phyloP scores from a whole-genome alignment of 2,888 invertebrate genomes.

The Ormyrus nitidulus region DNA sequence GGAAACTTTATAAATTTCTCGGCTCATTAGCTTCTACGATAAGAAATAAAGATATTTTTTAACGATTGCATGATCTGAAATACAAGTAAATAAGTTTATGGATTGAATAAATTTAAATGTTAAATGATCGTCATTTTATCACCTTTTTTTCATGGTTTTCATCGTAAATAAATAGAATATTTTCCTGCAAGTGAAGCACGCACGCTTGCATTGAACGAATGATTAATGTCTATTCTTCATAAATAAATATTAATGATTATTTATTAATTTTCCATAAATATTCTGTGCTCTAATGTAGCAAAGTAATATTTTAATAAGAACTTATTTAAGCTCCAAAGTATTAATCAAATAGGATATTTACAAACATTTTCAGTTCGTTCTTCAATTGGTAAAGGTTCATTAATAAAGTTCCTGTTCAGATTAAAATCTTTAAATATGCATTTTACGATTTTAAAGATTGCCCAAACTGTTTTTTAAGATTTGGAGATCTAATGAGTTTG shows the following conservation, averaged over 20 bases:
- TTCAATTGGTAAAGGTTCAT: slow-evolving; percentile 21
- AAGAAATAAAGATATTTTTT: slow-evolving; percentile 25
- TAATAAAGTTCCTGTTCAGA: slow-evolving; percentile 16
- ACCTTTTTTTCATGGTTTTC: neutral
- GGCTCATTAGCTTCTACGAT: slow-evolving; percentile 5
- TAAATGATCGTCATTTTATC: neutral
- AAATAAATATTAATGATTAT: slow-evolving; percentile 16
- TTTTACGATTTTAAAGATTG: slow-evolving; percentile 16
- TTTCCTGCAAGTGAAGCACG: too few species aligned
- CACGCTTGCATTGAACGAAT: too few species aligned
- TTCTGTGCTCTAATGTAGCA: too few species aligned
- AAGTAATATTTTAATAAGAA: too few species aligned
- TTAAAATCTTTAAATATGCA: slow-evolving; percentile 24
- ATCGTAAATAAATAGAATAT: too few species aligned
- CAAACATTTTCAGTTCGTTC: neutral
- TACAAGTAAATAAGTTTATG: slow-evolving; percentile 40
- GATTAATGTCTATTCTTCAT: too few species aligned
- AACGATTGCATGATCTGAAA: neutral
- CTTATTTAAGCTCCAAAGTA: too few species aligned
- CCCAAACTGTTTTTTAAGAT: slow-evolving; percentile 18
- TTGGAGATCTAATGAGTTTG: slow-evolving; percentile 30
- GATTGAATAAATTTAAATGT: slow-evolving; percentile 41
- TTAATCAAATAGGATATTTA: too few species aligned
- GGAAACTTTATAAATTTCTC: neutral
- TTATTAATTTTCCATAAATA: neutral